Base-by-base conservation (phyloP, 2,888 invertebrate genomes). In the Eustalomyia histrio region DNA sequence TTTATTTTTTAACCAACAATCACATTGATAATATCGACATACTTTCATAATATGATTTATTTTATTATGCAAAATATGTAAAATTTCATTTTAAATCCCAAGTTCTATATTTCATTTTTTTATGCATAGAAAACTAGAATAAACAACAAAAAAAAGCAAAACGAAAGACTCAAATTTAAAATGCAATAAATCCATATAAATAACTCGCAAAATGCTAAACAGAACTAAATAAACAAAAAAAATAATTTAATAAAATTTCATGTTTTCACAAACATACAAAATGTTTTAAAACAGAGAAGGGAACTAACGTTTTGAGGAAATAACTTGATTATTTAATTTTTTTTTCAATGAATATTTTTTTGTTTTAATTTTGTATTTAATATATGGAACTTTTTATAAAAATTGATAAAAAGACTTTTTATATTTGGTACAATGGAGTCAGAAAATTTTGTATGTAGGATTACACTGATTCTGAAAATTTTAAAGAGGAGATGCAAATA, bases 131-230 rank as follows among this genome's bases (percentile, higher is more conserved):
- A 17, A 58, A 52, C 57, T 47, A 29, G 10, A 14, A 35, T 17
- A n/a, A 47, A 58, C 47, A 57, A 52, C 43, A 39, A 35, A 53
- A 12, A 17, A 74, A 69, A 16, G 68, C 39, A 53, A 61, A 69
- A 67, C n/a, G n/a, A n/a, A 73, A 7, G 61, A 73, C 39, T 76
- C 63, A 43, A 80, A 76, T 76, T 65, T 74, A 74, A 78, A 81
- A 78, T 78, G 47, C 78, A 78, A 81, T 78, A 81, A 81, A 81
- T 81, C 69, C 65, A 64, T 39, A 43, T 14, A 73, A 69, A 76
- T 55, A 43, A 55, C 43, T 47, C n/a, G n/a, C 43, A n/a, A n/a
- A 29, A 47, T 5, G 43, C 43, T 47, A 53, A 43, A 16, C 12
- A 10, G 14, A 14, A 72, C 50, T 57, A 65, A 61, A 35, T 47